Conservation (phyloP, 2,888 invertebrate genomes). For the Ischnus inquisitorius region DNA sequence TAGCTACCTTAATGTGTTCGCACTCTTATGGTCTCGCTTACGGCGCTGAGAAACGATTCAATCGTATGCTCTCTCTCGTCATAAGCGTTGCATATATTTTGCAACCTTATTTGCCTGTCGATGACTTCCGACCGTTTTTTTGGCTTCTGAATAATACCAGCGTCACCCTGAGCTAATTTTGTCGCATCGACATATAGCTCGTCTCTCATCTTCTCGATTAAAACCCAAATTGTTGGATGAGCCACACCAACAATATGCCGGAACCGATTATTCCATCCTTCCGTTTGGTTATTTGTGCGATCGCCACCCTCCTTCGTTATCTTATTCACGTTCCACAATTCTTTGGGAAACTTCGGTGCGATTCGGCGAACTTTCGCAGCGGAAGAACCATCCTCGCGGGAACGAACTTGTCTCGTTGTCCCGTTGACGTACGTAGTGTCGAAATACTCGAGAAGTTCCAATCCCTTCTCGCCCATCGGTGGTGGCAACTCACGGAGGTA, state of each 20-base stretch:
- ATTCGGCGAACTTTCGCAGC: slow-evolving; percentile 1
- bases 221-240: background rate
- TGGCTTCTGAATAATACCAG: background rate
- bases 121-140: background rate
- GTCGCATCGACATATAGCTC: background rate
- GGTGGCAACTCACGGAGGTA: background rate
- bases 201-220: slow-evolving; percentile 11
- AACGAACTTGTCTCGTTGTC: background rate
- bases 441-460: slow-evolving; percentile 3
- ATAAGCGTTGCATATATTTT: background rate
- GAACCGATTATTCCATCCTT: slow-evolving; percentile 23
- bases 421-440: slow-evolving; percentile 16
- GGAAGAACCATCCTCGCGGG: background rate
- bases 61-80: background rate
- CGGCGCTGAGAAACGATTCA: background rate
- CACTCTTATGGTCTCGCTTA: background rate
- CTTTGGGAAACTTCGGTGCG: background rate
- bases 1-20: background rate
- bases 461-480: background rate
- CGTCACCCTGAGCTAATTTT: background rate
- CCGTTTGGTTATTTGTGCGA: background rate
- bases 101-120: background rate
- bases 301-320: background rate
- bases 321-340: slow-evolving; percentile 2
- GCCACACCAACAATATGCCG: background rate